These are phyloP conservation scores for Empis stercorea DNA, from an alignment of 2,888 invertebrate genomes.

Conservation along the genomic window DNA sequence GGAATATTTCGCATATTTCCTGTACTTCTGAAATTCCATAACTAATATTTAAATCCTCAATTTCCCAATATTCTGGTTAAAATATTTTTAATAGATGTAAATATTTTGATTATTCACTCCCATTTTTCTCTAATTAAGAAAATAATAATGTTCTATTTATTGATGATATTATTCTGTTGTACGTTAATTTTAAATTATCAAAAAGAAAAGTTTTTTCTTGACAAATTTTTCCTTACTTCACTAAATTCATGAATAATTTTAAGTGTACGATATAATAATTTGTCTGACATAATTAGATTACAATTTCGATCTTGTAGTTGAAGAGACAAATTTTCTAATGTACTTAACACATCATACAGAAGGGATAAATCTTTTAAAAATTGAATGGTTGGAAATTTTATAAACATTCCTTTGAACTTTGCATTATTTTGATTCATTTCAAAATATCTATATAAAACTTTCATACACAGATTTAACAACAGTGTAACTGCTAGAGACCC, in stretches of 20 bases:
- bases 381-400: not conserved
- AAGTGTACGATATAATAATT: not conserved
- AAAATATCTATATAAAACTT: no score
- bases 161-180: not conserved
- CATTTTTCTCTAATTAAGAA: not conserved
- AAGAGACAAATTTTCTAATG: not conserved
- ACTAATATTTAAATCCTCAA: not conserved
- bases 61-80: not conserved
- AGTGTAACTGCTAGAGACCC: no score
- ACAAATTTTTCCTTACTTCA: not conserved
- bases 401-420: not conserved
- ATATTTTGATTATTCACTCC: not conserved
- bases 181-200: not conserved
- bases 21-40: not conserved
- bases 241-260: not conserved
- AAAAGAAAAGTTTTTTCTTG: not conserved
- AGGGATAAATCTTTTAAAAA: not conserved
- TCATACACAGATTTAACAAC: no score
- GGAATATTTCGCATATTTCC: not conserved
- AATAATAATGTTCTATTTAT: not conserved
- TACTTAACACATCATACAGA: not conserved
- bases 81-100: not conserved
- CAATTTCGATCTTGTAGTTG: not conserved
- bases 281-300: not conserved
- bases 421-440: no score